A percentile compares a stretch with the other conserved stretches of the same genome.
phyloP scores from a whole-genome alignment of 1,140 invertebrate genomes.

The Achroia grisella region DNA sequence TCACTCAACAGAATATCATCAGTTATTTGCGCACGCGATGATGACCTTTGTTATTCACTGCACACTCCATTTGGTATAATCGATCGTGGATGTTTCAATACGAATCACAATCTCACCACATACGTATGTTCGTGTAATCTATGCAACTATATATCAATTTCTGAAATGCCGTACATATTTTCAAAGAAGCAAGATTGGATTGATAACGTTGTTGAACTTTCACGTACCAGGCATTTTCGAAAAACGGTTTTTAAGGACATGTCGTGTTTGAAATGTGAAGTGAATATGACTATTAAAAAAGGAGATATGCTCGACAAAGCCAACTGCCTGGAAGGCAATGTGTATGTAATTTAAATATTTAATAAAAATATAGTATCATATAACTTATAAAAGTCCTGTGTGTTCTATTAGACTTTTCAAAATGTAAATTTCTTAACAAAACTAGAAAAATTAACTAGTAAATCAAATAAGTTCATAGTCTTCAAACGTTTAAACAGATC shows the following conservation, averaged over 20 bases:
- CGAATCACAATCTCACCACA: constrained; percentile 31
- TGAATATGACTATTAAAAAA: constrained; percentile 27
- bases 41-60: constrained; percentile 43
- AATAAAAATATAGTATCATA: background rate
- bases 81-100: constrained; percentile 45
- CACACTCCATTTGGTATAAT: constrained; percentile 55
- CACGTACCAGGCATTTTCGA: constrained; percentile 34
- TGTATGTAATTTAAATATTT: constrained; percentile 27
- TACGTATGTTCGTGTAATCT: constrained; percentile 50
- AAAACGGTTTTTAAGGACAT: constrained; percentile 46
- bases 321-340: constrained; percentile 43
- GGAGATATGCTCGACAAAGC: constrained; percentile 22
- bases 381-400: too few relatives aligned
- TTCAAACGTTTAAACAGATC: too few relatives aligned
- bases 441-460: too few relatives aligned
- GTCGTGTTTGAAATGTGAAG: constrained; percentile 49
- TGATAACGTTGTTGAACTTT: constrained; percentile 46
- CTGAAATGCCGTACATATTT: constrained; percentile 46
- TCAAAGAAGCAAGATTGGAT: constrained; percentile 41
- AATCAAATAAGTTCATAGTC: too few relatives aligned
- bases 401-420: too few relatives aligned
- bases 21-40: constrained; percentile 25
- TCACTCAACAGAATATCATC: constrained; percentile 29
- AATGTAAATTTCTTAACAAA: too few relatives aligned
- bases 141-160: constrained; percentile 48